A percentile compares a stretch with the other conserved stretches of the same genome.
These are phyloP conservation scores for Buteo buteo DNA, from an alignment of 2,113 vertebrate species.

Conservation along the genomic window DNA sequence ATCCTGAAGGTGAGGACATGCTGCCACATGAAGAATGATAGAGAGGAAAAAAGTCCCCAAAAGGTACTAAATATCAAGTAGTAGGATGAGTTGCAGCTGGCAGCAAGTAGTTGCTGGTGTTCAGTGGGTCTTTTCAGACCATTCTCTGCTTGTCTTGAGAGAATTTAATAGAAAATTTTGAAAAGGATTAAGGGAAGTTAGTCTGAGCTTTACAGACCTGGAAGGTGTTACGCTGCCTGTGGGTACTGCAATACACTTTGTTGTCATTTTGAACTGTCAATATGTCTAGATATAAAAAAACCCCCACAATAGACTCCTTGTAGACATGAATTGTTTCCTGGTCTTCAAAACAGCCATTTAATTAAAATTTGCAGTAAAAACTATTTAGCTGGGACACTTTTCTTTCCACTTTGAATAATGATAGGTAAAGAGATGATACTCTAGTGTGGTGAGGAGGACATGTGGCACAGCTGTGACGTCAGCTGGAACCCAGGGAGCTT, in stretches of 20 bases:
- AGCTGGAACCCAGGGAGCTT: background rate
- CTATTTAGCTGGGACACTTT: background rate
- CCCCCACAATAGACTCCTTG: background rate
- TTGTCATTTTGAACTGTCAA: background rate
- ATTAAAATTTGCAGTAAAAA: background rate
- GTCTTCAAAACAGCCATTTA: background rate
- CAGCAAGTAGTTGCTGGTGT: background rate
- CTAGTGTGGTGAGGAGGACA: accelerated
- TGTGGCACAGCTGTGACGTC: background rate
- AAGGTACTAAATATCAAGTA: background rate
- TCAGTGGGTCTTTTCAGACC: background rate
- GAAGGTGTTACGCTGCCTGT: background rate
- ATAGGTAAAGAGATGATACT: background rate
- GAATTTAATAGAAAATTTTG: background rate
- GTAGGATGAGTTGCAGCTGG: background rate
- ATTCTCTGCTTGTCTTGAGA: background rate
- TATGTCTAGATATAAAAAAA: background rate
- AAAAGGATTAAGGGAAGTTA: background rate
- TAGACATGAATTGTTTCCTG: background rate
- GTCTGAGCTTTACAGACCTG: background rate
- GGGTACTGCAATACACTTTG: background rate
- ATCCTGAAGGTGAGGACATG: background rate
- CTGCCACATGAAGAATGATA: background rate
- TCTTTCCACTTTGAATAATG: background rate
- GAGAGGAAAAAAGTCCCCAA: background rate